Evolutionary conservation across 2,113 vertebrate genomes (phyloP).

Genomic region (Burhinus oedicnemus): DNA sequence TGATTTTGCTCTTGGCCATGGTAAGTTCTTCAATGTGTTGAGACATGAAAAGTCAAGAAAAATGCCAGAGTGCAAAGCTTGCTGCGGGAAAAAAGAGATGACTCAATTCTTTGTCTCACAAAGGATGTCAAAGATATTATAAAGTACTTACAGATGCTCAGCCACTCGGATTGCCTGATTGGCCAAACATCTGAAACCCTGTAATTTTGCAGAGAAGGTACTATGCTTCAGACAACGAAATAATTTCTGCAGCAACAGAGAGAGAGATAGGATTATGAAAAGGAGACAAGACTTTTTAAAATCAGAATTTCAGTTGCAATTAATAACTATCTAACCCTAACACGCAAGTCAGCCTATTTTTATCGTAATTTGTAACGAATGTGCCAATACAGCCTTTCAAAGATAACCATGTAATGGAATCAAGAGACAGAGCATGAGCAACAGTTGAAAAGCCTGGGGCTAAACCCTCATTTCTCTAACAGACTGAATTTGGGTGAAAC

Average conservation of each 20-base stretch:
- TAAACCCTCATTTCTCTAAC: background rate
- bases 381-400: background rate
- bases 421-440: background rate
- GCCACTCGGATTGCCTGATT: conserved; percentile 32
- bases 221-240: conserved; percentile 2
- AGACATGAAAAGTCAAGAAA: conserved; percentile 60
- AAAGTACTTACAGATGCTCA: conserved; percentile 57
- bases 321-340: background rate
- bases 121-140: conserved; percentile 36
- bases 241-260: conserved; percentile 18
- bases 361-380: background rate
- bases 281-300: background rate
- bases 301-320: background rate
- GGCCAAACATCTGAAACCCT: conserved; percentile 64
- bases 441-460: background rate
- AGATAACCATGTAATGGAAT: background rate
- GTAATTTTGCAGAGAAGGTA: conserved; percentile 32
- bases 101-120: conserved; percentile 45
- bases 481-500: background rate
- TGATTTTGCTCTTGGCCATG: conserved; percentile 43
- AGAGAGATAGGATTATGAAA: background rate
- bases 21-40: conserved; percentile 48
- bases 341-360: background rate
- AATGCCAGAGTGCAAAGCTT: conserved; percentile 54
- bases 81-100: conserved; percentile 43